Base-by-base conservation (phyloP, 2,797 vertebrate genomes). In the Pogonophryne albipinna region DNA sequence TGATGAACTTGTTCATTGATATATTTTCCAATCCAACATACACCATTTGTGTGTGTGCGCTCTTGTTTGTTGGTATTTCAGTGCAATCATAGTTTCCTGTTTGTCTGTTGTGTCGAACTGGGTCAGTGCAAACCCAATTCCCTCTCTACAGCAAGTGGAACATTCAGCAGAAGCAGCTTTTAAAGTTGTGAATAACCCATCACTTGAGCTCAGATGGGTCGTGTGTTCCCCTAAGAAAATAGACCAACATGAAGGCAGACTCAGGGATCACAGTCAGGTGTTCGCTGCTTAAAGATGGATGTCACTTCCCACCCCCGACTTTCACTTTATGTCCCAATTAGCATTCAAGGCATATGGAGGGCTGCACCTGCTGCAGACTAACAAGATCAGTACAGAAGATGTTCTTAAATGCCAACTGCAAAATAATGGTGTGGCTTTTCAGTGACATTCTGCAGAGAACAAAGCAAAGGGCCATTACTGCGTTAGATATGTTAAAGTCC, bases 101-200 rank as follows among this genome's bases (percentile, higher is more conserved):
- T 19, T 19, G 41, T 80, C 59, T 84, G 73, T 85, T 71, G 76
- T 78, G 56, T 52, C 31, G 66, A 85, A 93, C 72, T 94, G 93
- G 92, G 92, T 92, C 92, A 93, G 71, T 74, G 82, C 84, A 71
- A 82, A 84, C 79, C 76, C 74, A 60, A 46, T 82, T 85, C 87
- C 86, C 82, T 42, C 12, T 64, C 70, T 83, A 74, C 74, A 76
- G 76, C 74, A 53, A 64, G 68, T 51, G 17, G 80, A 92, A 82
- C 42, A 34, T 85, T 90, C 80, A 83, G 85, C 80, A 78, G 83
- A 76, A 89, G 74, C 82, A 80, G 74, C 80, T 72, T 80, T 82
- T 86, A 71, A 79, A 84, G 72, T 72, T 80, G 85, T 87, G 85
- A 90, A 89, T 93, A 91, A 94, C 90, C 84, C 80, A 89, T 92